phyloP scores from a whole-genome alignment of 2,888 invertebrate genomes.

The Muschampia plurimacula region DNA sequence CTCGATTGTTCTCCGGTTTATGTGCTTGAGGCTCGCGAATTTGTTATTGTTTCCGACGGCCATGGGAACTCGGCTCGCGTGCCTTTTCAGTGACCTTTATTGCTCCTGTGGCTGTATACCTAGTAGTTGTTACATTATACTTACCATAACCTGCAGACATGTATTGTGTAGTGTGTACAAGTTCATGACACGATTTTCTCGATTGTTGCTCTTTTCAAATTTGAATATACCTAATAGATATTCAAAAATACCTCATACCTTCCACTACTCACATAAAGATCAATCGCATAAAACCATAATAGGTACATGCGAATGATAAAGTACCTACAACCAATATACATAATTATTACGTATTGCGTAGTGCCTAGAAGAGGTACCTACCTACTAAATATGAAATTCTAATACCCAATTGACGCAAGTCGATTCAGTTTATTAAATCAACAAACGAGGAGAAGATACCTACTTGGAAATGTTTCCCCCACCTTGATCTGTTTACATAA shows the following conservation, averaged over 20 bases:
- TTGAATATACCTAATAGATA: no score
- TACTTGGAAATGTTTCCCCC: constrained; percentile 61
- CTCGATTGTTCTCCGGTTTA: constrained; percentile 79
- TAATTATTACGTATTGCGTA: background rate
- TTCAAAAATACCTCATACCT: no score
- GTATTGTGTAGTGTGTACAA: background rate
- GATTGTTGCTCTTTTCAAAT: no score
- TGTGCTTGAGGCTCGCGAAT: constrained; percentile 68
- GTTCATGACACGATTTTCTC: background rate
- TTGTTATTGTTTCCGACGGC: constrained; percentile 77
- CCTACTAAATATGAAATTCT: constrained; percentile 51
- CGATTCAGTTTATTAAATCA: constrained; percentile 64
- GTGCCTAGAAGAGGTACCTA: background rate
- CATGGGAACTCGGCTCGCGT: constrained; percentile 70
- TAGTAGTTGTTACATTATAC: constrained; percentile 50
- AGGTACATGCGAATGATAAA: no score
- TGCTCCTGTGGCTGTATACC: constrained; percentile 52
- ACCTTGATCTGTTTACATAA: constrained; percentile 71
- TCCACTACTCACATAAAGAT: no score
- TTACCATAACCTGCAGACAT: no score
- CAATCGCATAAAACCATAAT: no score
- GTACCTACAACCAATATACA: background rate
- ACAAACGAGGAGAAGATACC: constrained; percentile 59
- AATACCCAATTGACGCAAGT: constrained; percentile 68
- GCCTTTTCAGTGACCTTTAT: constrained; percentile 69